Conservation (phyloP, 2,888 invertebrate species). For the Cephonodes hylas region DNA sequence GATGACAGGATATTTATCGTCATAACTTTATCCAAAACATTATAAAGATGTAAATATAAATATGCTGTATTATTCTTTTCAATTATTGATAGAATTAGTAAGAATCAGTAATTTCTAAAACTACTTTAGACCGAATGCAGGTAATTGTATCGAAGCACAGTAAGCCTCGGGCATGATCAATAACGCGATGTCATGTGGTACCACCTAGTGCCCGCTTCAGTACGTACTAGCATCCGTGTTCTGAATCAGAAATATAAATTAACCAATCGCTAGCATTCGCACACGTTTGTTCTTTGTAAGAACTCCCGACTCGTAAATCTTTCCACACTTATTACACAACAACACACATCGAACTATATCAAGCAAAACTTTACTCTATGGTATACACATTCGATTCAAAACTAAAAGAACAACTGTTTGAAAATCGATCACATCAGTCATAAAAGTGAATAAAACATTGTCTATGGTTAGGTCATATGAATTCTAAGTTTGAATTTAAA, state of each 20-base stretch:
- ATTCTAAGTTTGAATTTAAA: constrained; percentile 8
- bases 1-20: too few species aligned
- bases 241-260: constrained; percentile 36
- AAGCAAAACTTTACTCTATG: not conserved
- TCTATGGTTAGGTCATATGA: not conserved
- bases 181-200: constrained; percentile 35
- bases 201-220: constrained; percentile 35
- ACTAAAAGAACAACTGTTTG: not conserved
- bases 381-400: not conserved
- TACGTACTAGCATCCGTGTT: constrained; percentile 30
- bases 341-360: not conserved
- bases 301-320: constrained; percentile 14
- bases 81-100: not conserved
- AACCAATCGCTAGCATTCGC: constrained; percentile 30
- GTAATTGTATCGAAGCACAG: not conserved
- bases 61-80: too few species aligned
- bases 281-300: constrained; percentile 27
- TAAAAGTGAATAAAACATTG: constrained; percentile 8
- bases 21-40: too few species aligned
- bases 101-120: not conserved
- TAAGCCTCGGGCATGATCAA: constrained; percentile 21
- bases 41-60: too few species aligned
- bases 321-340: constrained; percentile 2
- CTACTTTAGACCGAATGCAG: not conserved
- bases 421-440: constrained; percentile 7